Evolutionary conservation across 1,140 invertebrate species (phyloP).

Genomic region (Spodoptera litura): DNA sequence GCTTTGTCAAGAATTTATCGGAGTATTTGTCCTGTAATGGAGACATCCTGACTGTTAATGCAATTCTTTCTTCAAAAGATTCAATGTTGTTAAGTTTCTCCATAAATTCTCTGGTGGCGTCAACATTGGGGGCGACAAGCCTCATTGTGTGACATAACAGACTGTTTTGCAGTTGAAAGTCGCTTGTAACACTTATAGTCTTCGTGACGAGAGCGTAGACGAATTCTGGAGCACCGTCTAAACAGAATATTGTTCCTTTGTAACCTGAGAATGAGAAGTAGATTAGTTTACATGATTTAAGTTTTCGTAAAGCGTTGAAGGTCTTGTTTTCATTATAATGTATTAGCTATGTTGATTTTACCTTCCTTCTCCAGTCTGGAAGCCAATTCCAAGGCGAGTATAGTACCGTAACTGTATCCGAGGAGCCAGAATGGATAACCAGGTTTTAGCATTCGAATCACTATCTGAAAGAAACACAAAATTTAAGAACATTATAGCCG

Average conservation of each 20-base stretch:
- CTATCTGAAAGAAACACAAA: conserved; percentile 63
- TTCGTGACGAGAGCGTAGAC: conserved; percentile 81
- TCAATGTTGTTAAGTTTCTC: conserved; percentile 86
- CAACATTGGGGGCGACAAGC: conserved; percentile 84
- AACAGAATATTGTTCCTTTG: conserved; percentile 86
- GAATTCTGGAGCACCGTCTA: conserved; percentile 88
- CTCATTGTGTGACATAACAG: conserved; percentile 85
- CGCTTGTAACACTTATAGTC: conserved; percentile 76
- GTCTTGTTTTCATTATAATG: too few relatives aligned
- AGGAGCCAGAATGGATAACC: conserved; percentile 87
- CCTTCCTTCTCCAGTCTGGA: conserved; percentile 87
- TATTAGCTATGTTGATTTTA: neutral
- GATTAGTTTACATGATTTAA: too few relatives aligned
- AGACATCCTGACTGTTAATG: conserved; percentile 64
- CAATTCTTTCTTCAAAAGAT: conserved; percentile 85
- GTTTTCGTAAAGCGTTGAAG: too few relatives aligned
- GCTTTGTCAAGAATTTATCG: conserved; percentile 78
- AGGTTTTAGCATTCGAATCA: conserved; percentile 85
- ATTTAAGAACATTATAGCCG: too few relatives aligned
- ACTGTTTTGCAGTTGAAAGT: conserved; percentile 85
- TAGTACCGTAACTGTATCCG: conserved; percentile 89
- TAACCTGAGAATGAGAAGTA: conserved; percentile 65
- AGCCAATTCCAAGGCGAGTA: conserved; percentile 87
- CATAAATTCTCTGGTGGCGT: conserved; percentile 77
- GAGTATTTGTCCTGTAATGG: conserved; percentile 80